Percentiles rank a stretch among this genome's conserved stretches.
These are phyloP conservation scores for Aptenodytes patagonicus DNA, from an alignment of 2,113 vertebrate species.

Conservation along the genomic window DNA sequence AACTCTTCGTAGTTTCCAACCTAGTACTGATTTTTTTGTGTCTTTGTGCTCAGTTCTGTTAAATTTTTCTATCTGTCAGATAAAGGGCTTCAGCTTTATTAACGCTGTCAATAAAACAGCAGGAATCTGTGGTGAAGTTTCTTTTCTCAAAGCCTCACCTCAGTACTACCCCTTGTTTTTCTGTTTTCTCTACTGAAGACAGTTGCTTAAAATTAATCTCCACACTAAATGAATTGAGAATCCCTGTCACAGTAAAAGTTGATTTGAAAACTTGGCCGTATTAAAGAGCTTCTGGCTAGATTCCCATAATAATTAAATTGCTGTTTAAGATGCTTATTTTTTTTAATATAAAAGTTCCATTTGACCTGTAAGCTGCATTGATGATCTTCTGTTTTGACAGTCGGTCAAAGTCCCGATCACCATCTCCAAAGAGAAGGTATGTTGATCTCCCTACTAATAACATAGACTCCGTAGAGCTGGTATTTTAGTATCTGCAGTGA, in stretches of 20 bases:
- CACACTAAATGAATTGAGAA: neutral
- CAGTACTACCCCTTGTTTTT: neutral
- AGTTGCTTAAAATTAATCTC: neutral
- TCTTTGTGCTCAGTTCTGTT: neutral
- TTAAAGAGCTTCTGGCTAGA: neutral
- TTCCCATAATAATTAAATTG: neutral
- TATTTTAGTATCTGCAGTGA: neutral
- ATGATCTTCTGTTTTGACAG: constrained; percentile 72
- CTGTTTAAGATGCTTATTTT: neutral
- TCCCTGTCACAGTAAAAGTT: neutral
- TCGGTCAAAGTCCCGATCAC: constrained; percentile 82
- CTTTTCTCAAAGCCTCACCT: neutral
- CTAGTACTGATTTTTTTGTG: neutral
- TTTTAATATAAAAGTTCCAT: neutral
- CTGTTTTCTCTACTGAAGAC: neutral
- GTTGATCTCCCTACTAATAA: constrained; percentile 29
- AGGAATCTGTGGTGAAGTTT: neutral
- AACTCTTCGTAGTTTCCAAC: neutral
- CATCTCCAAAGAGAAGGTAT: constrained; percentile 87
- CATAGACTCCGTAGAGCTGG: neutral
- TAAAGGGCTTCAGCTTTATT: neutral
- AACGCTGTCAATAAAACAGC: neutral
- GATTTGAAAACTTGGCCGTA: neutral
- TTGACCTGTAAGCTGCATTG: neutral
- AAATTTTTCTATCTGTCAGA: neutral